A percentile compares a stretch with the other conserved stretches of the same genome.
Conservation (phyloP, 2,113 vertebrate species). For the Sciurus niger region DNA sequence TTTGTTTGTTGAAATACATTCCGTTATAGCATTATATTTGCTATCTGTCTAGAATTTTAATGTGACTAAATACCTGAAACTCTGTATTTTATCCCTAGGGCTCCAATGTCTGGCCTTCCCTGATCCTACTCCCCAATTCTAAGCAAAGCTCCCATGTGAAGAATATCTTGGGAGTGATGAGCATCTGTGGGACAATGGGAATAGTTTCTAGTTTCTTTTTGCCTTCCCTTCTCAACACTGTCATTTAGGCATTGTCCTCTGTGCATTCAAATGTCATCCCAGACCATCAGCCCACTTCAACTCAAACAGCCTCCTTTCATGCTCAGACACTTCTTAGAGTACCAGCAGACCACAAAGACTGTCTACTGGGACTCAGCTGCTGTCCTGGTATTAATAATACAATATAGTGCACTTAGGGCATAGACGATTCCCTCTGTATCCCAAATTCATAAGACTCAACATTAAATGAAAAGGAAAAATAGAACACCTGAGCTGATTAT, state of each 20-base stretch:
- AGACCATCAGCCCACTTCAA: conserved; percentile 86
- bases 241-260: conserved; percentile 87
- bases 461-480: conserved; percentile 76
- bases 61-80: conserved; percentile 75
- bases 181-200: conserved; percentile 79
- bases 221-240: conserved; percentile 83
- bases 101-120: conserved; percentile 81
- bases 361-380: conserved; percentile 86
- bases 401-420: conserved; percentile 84
- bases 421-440: conserved; percentile 77
- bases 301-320: conserved; percentile 89
- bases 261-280: conserved; percentile 89
- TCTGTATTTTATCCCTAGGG: conserved; percentile 82
- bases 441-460: conserved; percentile 82
- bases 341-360: conserved; percentile 88
- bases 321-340: conserved; percentile 87
- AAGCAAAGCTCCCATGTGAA: conserved; percentile 83
- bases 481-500: conserved; percentile 67
- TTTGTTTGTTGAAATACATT: conserved; percentile 68
- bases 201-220: conserved; percentile 78
- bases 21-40: conserved; percentile 72
- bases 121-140: conserved; percentile 78
- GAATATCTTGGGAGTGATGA: conserved; percentile 84
- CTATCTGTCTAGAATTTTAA: conserved; percentile 81
- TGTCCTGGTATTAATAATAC: conserved; percentile 89